Percentiles rank a stretch among this genome's conserved stretches.
Conservation (phyloP, 2,113 vertebrate species). For the Salvelinus fontinalis region DNA sequence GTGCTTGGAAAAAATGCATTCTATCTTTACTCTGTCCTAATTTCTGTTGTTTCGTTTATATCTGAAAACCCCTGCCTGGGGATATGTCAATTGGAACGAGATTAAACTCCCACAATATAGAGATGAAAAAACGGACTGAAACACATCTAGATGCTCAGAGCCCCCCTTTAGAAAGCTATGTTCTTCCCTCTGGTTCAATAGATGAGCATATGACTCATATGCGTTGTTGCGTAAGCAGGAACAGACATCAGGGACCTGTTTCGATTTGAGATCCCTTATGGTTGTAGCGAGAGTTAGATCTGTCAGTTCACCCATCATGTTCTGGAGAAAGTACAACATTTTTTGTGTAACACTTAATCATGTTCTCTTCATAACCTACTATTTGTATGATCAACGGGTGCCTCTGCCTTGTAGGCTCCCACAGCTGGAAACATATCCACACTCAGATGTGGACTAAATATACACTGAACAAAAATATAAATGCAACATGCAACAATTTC, state of each 20-base stretch:
- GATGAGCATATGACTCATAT: conserved; percentile 67
- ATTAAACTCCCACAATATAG: conserved; percentile 75
- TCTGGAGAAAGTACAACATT: conserved; percentile 25
- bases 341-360: conserved; percentile 6
- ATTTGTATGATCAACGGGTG: conserved; percentile 6
- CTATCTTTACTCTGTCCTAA: conserved; percentile 61
- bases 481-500: no score
- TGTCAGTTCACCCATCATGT: background rate
- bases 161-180: conserved; percentile 55
- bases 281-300: background rate
- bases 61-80: conserved; percentile 53
- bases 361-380: conserved; percentile 10
- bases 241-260: conserved; percentile 52
- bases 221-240: conserved; percentile 64
- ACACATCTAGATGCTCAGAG: conserved; percentile 67
- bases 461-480: no score
- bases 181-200: conserved; percentile 62
- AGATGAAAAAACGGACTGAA: conserved; percentile 62
- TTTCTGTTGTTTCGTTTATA: conserved; percentile 61
- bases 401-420: background rate
- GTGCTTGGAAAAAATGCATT: conserved; percentile 36
- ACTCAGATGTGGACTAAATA: background rate
- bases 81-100: conserved; percentile 72
- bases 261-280: conserved; percentile 30
- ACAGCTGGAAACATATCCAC: background rate